A percentile compares a stretch with the other conserved stretches of the same genome.
These are phyloP conservation scores for Chionis minor DNA, from an alignment of 2,113 vertebrate genomes.

Conservation along the genomic window DNA sequence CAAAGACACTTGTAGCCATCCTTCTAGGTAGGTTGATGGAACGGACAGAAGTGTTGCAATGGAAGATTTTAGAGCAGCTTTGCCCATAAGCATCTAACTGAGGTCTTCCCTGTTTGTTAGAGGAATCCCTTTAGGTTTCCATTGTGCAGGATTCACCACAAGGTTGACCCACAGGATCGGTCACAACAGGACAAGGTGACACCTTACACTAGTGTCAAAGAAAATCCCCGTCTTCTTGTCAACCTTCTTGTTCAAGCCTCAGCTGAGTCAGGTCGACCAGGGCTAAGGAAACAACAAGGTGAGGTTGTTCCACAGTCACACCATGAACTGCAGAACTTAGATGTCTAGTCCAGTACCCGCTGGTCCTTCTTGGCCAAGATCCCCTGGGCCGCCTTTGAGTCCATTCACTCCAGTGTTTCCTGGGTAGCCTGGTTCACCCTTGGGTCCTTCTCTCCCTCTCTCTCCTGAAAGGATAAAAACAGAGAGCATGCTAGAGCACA, in stretches of 20 bases:
- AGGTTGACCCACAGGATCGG: neutral
- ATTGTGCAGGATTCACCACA: neutral
- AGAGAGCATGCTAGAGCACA: neutral
- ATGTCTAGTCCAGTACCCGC: slow-evolving; percentile 72
- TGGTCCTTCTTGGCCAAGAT: slow-evolving; percentile 81
- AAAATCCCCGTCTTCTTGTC: neutral
- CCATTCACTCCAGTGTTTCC: slow-evolving; percentile 80
- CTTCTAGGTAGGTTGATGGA: neutral
- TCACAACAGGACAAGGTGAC: neutral
- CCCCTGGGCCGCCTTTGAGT: slow-evolving; percentile 81
- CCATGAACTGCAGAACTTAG: neutral
- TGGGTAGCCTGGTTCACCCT: slow-evolving; percentile 80
- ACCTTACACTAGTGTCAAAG: neutral
- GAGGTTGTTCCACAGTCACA: neutral
- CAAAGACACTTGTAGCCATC: neutral
- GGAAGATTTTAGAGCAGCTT: neutral
- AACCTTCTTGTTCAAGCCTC: neutral
- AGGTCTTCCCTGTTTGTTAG: neutral
- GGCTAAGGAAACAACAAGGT: neutral
- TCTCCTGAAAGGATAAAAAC: slow-evolving; percentile 74
- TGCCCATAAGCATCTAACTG: neutral
- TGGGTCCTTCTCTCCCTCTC: slow-evolving; percentile 73
- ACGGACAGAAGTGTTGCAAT: neutral
- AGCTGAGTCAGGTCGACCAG: neutral
- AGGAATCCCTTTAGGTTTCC: neutral